Conservation (phyloP, 1,140 invertebrate genomes). For the Leptinotarsa defecta region DNA sequence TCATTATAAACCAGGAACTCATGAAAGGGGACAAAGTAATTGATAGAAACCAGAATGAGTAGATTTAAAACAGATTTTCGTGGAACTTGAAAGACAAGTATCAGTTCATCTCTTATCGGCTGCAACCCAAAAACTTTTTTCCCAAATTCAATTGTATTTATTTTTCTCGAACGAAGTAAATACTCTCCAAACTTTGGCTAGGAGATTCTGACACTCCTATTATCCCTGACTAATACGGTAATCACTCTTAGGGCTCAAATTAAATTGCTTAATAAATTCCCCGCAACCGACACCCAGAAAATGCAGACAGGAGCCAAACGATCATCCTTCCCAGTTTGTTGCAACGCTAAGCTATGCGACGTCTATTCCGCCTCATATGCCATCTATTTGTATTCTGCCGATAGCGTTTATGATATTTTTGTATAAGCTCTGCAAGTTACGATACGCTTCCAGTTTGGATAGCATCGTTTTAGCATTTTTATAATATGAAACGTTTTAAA, state of each 20-base stretch:
- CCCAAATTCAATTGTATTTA: not conserved
- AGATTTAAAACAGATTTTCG: not conserved
- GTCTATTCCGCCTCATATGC: not conserved
- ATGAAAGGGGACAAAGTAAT: not conserved
- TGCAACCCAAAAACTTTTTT: not conserved
- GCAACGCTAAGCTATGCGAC: not conserved
- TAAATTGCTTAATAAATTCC: too few relatives aligned
- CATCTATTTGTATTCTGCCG: conserved; percentile 26
- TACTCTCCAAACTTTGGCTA: too few relatives aligned
- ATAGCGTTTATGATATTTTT: conserved; percentile 22
- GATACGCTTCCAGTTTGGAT: conserved; percentile 14
- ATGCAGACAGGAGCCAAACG: too few relatives aligned
- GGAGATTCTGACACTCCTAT: too few relatives aligned
- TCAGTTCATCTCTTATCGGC: not conserved
- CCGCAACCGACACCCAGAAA: too few relatives aligned
- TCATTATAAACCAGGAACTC: not conserved
- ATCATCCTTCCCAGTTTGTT: too few relatives aligned
- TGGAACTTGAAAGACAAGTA: not conserved
- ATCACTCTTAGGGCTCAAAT: too few relatives aligned
- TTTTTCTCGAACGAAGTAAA: not conserved
- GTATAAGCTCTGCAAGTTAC: conserved; percentile 23
- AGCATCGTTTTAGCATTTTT: conserved; percentile 17
- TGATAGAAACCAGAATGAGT: not conserved
- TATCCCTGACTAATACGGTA: too few relatives aligned
- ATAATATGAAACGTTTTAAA: conserved; percentile 11